Conservation (phyloP, 2,113 vertebrate species). For the Sphyrna mokarran region DNA sequence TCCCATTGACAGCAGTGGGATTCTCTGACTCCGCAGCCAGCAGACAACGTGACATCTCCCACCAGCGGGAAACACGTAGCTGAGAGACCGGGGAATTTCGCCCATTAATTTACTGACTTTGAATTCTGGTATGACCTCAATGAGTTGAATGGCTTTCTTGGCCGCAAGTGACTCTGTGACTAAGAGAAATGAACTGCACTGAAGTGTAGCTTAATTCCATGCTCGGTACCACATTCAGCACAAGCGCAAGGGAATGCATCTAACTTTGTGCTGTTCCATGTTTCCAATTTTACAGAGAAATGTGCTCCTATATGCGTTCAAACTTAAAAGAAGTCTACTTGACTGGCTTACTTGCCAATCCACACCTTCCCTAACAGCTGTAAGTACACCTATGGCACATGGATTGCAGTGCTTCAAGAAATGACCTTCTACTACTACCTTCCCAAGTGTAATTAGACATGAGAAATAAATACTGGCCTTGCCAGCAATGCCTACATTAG, state of each 20-base stretch:
- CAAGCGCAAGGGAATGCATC: background rate
- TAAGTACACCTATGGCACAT: background rate
- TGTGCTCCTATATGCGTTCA: background rate
- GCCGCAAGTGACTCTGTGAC: too few relatives aligned
- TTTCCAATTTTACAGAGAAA: background rate
- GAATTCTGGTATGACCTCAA: too few relatives aligned
- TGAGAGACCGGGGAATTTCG: too few relatives aligned
- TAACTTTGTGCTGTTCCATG: background rate
- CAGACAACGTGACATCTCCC: too few relatives aligned
- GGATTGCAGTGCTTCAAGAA: background rate
- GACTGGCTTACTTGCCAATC: background rate
- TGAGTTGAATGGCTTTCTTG: too few relatives aligned
- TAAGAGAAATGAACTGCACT: background rate
- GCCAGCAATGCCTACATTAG: background rate
- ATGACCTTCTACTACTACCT: background rate
- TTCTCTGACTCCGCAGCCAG: too few relatives aligned
- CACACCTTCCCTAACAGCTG: too few relatives aligned
- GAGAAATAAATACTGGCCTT: background rate
- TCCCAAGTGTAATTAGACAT: background rate
- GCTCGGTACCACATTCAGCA: background rate
- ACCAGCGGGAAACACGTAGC: too few relatives aligned
- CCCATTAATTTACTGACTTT: background rate
- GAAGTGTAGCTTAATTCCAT: background rate
- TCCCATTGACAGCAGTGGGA: too few relatives aligned
- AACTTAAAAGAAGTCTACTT: background rate